Base-by-base conservation (phyloP, 2,797 vertebrate genomes). In the Anguilla marmorata region DNA sequence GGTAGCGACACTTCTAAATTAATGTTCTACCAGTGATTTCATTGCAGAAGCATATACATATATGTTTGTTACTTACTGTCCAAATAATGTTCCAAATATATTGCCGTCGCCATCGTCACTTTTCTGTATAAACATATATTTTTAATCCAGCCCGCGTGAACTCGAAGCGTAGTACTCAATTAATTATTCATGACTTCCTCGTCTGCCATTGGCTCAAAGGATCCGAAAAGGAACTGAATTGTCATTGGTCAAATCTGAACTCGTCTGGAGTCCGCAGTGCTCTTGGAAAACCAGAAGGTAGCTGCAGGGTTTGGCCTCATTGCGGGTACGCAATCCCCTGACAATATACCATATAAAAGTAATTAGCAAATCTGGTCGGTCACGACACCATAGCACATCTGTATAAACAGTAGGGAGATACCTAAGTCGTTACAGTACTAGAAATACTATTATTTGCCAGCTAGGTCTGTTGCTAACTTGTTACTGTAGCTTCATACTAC, bases 1-100 rank as follows among this genome's bases (percentile, higher is more conserved):
- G 19, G 74, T 19, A 45, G 74, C 37, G 74, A 79, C 74, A 79
- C 74, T 79, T 79, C 74, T 41, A 79, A 79, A 79, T 45, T 19
- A 45, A 41, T 79, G 30, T 37, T 37, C 27, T 14, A 76, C 9
- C 72, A 76, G 24, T n/a, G 3, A 48, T 54, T 52, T 52, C 12
- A 84, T 84, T 27, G 45, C 80, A 54, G 21, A 52, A 48, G 3
- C 30, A 19, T 16, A 41, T 66, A 60, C 84, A 41, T 60, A 63
- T 63, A 12, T 2, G 33, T 52, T 74, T 2, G 60, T 5, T 84
- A 90, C 96, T 96, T 91, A 96, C 96, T 96, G 93, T 96, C 96
- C 91, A 96, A 93, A 89, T 96, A 96, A 92, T 96, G 96, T 91
- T 96, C 96, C 93, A 96, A 93, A 93, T 96, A 96, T 95, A 96